Evolutionary conservation across 2,797 vertebrate species (phyloP).

Genomic region (Anableps anableps): DNA sequence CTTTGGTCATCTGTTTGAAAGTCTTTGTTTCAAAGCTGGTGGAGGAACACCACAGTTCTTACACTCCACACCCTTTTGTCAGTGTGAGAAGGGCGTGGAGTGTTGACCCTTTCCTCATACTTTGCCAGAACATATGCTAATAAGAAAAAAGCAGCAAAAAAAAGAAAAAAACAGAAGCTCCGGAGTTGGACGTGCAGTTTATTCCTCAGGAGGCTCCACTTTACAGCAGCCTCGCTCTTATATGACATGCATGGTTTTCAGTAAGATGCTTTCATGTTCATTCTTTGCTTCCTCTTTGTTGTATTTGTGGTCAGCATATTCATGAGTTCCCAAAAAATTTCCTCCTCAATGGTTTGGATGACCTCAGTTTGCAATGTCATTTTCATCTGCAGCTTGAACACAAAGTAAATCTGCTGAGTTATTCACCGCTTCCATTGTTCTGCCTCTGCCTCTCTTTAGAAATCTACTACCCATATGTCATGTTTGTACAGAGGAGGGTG

Average conservation of each 20-base stretch:
- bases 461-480: slow-evolving; percentile 96
- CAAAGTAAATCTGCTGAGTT: neutral
- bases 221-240: neutral
- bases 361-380: neutral
- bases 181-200: neutral
- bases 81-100: neutral
- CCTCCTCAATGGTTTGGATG: slow-evolving; percentile 27
- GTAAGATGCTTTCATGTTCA: neutral
- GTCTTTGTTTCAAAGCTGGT: neutral
- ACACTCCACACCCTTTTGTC: neutral
- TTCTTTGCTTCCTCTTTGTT: slow-evolving; percentile 46
- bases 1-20: neutral
- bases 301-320: slow-evolving; percentile 10
- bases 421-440: neutral
- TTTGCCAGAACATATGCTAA: neutral
- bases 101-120: neutral
- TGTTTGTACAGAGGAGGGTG: slow-evolving; percentile 96
- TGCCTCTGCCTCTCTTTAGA: slow-evolving; percentile 70
- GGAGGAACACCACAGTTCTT: neutral
- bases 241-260: neutral
- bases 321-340: slow-evolving; percentile 6
- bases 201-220: neutral
- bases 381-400: neutral
- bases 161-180: neutral
- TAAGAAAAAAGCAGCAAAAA: neutral